Conservation (phyloP, 2,888 invertebrate species). For the Callyntrura sp. region DNA sequence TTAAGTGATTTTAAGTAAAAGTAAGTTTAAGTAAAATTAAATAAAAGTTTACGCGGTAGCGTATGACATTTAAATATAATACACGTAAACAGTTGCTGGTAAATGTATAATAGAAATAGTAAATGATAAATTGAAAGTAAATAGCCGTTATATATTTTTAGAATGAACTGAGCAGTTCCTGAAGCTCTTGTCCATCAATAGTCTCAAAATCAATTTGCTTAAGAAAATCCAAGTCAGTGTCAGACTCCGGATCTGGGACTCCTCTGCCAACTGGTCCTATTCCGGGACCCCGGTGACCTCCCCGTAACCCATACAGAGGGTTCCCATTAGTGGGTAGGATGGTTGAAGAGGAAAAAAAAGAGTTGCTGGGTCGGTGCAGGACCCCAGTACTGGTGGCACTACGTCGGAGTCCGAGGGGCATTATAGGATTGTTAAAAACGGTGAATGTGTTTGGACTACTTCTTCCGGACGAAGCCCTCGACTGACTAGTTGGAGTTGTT, state of each 20-base stretch:
- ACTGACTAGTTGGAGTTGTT: constrained; percentile 26
- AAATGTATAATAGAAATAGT: constrained; percentile 44
- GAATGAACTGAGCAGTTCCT: constrained; percentile 76
- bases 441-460: constrained; percentile 34
- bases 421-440: constrained; percentile 17
- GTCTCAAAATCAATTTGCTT: constrained; percentile 73
- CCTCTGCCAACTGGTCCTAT: background rate
- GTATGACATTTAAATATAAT: too few species aligned
- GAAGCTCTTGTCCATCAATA: constrained; percentile 78
- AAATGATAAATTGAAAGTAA: constrained; percentile 49
- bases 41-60: too few species aligned
- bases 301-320: too few species aligned
- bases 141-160: constrained; percentile 9
- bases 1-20: background rate
- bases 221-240: constrained; percentile 75
- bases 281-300: background rate
- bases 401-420: constrained; percentile 62
- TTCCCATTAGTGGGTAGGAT: constrained; percentile 32
- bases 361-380: too few species aligned
- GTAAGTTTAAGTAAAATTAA: constrained; percentile 16
- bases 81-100: too few species aligned
- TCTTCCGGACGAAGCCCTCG: constrained; percentile 38
- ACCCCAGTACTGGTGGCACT: constrained; percentile 64
- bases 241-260: constrained; percentile 60
- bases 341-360: constrained; percentile 19